Percentiles rank a stretch among this genome's conserved stretches.
Conservation (phyloP, 2,797 vertebrate genomes). For the Phylloscopus collybita region DNA sequence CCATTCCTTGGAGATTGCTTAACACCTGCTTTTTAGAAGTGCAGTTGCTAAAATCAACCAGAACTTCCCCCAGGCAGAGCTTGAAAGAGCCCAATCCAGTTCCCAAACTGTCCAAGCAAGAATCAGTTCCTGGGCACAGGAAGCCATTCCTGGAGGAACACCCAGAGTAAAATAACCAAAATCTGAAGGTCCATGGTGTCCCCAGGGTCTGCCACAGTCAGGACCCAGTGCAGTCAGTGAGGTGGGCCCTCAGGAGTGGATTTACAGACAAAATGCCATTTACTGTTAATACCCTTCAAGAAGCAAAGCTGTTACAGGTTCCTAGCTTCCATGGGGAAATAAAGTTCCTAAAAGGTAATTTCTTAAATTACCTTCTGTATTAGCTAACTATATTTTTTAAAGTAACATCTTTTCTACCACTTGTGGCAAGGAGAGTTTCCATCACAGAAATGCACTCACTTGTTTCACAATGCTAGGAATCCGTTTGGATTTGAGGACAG, state of each 20-base stretch:
- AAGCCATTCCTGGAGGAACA: not conserved
- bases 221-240: not conserved
- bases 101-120: not conserved
- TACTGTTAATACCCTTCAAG: not conserved
- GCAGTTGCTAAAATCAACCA: not conserved
- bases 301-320: not conserved
- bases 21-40: not conserved
- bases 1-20: not conserved
- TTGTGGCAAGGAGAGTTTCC: not conserved
- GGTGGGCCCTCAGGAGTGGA: not conserved
- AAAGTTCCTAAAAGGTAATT: not conserved
- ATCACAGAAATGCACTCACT: not conserved
- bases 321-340: not conserved
- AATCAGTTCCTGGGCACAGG: not conserved
- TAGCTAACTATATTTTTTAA: not conserved
- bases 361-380: not conserved
- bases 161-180: not conserved
- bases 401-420: not conserved
- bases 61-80: not conserved
- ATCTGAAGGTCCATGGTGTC: not conserved
- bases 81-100: not conserved
- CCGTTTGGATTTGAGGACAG: not conserved
- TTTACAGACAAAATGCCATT: not conserved
- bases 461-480: not conserved
- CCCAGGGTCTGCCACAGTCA: not conserved